Evolutionary conservation across 2,888 invertebrate genomes (phyloP), one percentile per base, ranked within the genome.

Genomic region (Pristionchus fissidentatus): DNA sequence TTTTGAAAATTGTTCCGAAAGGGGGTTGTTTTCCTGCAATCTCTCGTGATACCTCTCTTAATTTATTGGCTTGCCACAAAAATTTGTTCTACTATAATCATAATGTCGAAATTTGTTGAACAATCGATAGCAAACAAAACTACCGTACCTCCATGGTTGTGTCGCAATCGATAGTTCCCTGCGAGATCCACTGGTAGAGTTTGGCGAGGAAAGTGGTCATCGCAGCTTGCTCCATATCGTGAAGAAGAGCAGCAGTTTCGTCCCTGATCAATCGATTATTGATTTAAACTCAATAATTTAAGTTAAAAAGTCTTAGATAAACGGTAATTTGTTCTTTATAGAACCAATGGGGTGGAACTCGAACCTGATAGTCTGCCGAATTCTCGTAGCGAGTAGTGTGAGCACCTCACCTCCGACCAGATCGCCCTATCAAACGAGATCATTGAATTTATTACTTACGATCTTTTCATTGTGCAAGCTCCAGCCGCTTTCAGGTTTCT

Each of bases 391-490:
- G 2, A 82, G 82, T 22, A 82, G 82, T 22, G 82, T 82, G 26
- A 82, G 66, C 49, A 82, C 82, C 32, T 82, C 82, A 22, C 82
- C 82, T 2, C 82, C 82, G 13, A 82, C 82, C 32, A 82, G 70
- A 70, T 82, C 82, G 26, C 82, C 82, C 82, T 82, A 46, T 46
- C n/a, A n/a, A n/a, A n/a, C n/a, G n/a, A n/a, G n/a, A n/a, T n/a
- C n/a, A n/a, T n/a, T n/a, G n/a, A n/a, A n/a, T n/a, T n/a, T n/a
- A n/a, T n/a, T n/a, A n/a, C n/a, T n/a, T n/a, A n/a, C n/a, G n/a
- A n/a, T n/a, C n/a, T n/a, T n/a, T n/a, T n/a, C n/a, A n/a, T n/a
- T n/a, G n/a, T n/a, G n/a, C n/a, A n/a, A n/a, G n/a, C n/a, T n/a
- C n/a, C n/a, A n/a, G n/a, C n/a, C n/a, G n/a, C n/a, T n/a, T n/a